Conservation (phyloP, 2,113 vertebrate species). For the Erythrocercus mccallii region DNA sequence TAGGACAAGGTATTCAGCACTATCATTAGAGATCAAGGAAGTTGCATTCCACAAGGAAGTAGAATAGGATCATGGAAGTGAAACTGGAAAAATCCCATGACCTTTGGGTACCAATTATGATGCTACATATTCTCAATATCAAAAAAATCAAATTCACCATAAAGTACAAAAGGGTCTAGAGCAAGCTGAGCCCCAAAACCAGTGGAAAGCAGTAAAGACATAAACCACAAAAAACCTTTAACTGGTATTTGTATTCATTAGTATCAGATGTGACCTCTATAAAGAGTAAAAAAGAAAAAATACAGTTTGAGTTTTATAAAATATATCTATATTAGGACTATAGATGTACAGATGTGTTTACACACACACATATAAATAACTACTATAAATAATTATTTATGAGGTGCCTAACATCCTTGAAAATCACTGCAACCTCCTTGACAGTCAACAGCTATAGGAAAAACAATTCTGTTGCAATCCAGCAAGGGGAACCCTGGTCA, state of each 20-base stretch:
- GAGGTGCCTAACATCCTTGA: neutral
- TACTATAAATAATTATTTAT: neutral
- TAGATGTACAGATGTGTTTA: neutral
- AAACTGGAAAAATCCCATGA: neutral
- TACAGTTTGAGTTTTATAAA: neutral
- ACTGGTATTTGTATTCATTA: neutral
- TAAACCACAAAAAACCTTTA: neutral
- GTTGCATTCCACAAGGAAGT: neutral
- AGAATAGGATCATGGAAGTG: neutral
- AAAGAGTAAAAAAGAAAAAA: neutral
- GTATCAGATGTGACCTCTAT: neutral
- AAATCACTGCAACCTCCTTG: neutral
- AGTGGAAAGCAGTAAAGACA: neutral
- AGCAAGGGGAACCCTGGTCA: fast-evolving
- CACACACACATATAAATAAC: neutral
- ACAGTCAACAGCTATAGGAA: neutral
- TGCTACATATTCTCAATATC: neutral
- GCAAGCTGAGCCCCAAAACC: neutral
- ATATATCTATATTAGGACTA: neutral
- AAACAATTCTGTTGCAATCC: neutral
- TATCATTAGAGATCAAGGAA: neutral
- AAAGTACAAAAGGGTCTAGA: neutral
- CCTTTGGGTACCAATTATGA: neutral
- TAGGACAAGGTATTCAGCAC: neutral
- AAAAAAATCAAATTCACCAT: neutral